Evolutionary conservation across 2,797 vertebrate species (phyloP), one percentile per base, ranked within the genome.

Genomic region (Yasuhikotakia modesta): DNA sequence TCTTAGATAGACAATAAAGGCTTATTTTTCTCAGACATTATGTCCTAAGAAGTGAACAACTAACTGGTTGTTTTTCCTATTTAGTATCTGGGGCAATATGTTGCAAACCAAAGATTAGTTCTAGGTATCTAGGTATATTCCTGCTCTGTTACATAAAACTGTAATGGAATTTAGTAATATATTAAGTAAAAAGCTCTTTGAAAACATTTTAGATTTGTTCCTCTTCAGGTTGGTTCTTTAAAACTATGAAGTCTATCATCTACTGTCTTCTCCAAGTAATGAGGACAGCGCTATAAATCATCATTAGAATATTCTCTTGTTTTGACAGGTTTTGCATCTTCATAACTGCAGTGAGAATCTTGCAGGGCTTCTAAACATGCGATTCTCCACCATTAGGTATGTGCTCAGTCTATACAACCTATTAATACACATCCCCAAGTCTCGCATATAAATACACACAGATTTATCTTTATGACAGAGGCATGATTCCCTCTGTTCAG

Each of bases 251-350:
- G 75, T 61, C 43, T 43, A 77, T 77, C 27, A 30, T 61, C 66
- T 77, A 17, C 66, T 77, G 43, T 77, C 65, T 50, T 58, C 74
- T 32, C 14, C 75, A 57, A 77, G 74, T 60, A 65, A 76, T 68
- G 53, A 77, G 53, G 53, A 50, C 48, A 61, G 55, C 10, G 24
- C 66, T n/a, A 77, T 77, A 69, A 61, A 70, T 77, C 75, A 69
- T 77, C 55, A 77, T 77, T 77, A 61, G 22, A 70, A 60, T 43
- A 22, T n/a, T 48, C 45, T 77, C 57, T 69, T 70, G 65, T 70
- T 70, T 70, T 35, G 75, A 77, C 66, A 52, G 66, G 27, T 70
- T 77, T 77, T 77, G 55, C 57, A 52, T 77, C 75, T 77, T 69
- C 19, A 77, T 70, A 77, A 32, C 35, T 58, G 19, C 45, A 77